Conservation (phyloP, 1,140 invertebrate genomes). For the Mesaphorura yosii region DNA sequence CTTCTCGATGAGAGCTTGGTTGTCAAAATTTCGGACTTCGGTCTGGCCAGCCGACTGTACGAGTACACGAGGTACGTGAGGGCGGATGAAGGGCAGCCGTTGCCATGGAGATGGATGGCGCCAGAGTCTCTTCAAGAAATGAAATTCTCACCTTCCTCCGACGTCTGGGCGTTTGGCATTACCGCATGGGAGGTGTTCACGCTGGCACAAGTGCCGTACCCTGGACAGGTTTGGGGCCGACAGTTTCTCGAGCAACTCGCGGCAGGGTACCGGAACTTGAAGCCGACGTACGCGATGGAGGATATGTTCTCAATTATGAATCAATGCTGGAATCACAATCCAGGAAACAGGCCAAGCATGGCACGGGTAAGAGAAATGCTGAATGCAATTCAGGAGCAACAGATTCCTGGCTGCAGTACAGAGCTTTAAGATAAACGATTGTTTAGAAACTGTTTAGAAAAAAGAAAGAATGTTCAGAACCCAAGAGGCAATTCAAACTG, state of each 20-base stretch:
- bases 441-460: too few species aligned
- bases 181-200: slow-evolving; percentile 1
- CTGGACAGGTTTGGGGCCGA: background rate
- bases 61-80: slow-evolving; percentile 6
- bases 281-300: background rate
- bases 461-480: too few species aligned
- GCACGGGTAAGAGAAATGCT: too few species aligned
- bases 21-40: slow-evolving; percentile 9
- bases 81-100: background rate
- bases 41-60: background rate
- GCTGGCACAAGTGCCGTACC: background rate
- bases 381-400: too few species aligned
- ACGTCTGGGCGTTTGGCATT: slow-evolving; percentile 1
- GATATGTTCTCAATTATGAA: background rate
- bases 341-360: slow-evolving; percentile 3
- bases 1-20: background rate
- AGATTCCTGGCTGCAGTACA: too few species aligned
- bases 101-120: slow-evolving; percentile 3
- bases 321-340: slow-evolving; percentile 9
- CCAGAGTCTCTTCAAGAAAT: background rate
- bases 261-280: background rate
- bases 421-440: too few species aligned
- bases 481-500: too few species aligned
- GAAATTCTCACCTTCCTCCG: background rate
- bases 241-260: slow-evolving; percentile 1